Conservation (phyloP, 1,140 invertebrate species). For the Drosophila punjabiensis region DNA sequence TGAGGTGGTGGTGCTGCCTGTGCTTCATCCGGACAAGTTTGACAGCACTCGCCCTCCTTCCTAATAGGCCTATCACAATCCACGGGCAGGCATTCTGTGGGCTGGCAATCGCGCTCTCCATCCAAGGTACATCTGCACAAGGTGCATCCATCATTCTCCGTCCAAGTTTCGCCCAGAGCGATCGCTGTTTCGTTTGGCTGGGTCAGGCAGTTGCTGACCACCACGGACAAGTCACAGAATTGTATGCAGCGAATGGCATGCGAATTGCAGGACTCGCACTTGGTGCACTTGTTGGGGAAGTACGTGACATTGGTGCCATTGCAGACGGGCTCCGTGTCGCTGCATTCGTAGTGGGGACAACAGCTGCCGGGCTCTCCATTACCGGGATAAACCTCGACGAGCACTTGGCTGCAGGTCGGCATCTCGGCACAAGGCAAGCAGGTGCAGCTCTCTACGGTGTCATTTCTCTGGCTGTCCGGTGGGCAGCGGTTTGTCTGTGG, state of each 20-base stretch:
- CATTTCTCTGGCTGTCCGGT: neutral
- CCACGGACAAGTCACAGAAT: neutral
- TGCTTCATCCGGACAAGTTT: constrained; percentile 35
- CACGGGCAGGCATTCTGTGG: constrained; percentile 9
- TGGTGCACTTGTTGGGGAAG: constrained; percentile 48
- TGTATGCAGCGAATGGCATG: constrained; percentile 5
- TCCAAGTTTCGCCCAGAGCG: constrained; percentile 40
- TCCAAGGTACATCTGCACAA: constrained; percentile 42
- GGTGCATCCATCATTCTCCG: constrained; percentile 45
- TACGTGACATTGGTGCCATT: constrained; percentile 19
- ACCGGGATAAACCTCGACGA: constrained; percentile 38
- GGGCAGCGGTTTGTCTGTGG: constrained; percentile 1
- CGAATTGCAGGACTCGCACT: constrained; percentile 55
- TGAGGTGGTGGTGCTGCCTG: neutral
- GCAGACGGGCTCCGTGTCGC: constrained; percentile 36
- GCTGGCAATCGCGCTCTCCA: constrained; percentile 19
- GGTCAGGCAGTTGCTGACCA: constrained; percentile 32
- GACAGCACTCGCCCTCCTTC: constrained; percentile 55
- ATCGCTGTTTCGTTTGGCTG: constrained; percentile 8
- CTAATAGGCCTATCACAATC: constrained; percentile 46
- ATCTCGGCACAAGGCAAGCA: constrained; percentile 50
- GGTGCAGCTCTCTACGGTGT: neutral
- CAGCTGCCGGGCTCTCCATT: constrained; percentile 61
- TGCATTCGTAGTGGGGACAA: constrained; percentile 60
- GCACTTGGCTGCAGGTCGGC: constrained; percentile 45